These are phyloP conservation scores for Galendromus occidentalis DNA, from an alignment of 1,140 invertebrate genomes.

Conservation along the genomic window DNA sequence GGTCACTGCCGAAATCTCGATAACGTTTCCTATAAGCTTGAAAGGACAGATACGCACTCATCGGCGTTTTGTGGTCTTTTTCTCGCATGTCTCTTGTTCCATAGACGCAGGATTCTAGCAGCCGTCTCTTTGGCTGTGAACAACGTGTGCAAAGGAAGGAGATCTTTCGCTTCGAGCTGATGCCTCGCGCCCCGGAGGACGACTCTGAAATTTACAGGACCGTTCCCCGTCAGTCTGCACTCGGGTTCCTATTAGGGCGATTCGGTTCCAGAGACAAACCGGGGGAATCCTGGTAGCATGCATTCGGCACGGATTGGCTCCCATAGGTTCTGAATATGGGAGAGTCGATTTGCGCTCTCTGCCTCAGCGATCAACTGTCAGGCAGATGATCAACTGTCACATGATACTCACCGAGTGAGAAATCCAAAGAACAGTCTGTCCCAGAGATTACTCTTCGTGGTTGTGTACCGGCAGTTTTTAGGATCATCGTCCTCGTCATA, in stretches of 20 bases:
- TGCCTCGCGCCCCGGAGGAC: not conserved
- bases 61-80: too few species aligned
- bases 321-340: too few species aligned
- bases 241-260: not conserved
- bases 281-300: too few species aligned
- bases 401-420: not conserved
- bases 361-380: not conserved
- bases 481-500: not conserved
- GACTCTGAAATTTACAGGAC: not conserved
- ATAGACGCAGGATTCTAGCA: not conserved
- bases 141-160: not conserved
- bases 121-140: not conserved
- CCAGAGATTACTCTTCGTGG: not conserved
- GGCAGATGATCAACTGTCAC: not conserved
- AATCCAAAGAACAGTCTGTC: not conserved
- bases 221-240: not conserved
- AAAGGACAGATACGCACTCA: too few species aligned
- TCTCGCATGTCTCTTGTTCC: not conserved
- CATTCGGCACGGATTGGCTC: too few species aligned
- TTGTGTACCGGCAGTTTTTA: conserved; percentile 1
- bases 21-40: too few species aligned
- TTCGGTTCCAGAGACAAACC: not conserved
- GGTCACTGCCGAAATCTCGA: too few species aligned
- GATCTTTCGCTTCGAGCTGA: not conserved
- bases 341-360: not conserved